Percentiles rank a stretch among this genome's conserved stretches.
Evolutionary conservation across 2,113 vertebrate species (phyloP).

Genomic region (Notarius lentiginosus): DNA sequence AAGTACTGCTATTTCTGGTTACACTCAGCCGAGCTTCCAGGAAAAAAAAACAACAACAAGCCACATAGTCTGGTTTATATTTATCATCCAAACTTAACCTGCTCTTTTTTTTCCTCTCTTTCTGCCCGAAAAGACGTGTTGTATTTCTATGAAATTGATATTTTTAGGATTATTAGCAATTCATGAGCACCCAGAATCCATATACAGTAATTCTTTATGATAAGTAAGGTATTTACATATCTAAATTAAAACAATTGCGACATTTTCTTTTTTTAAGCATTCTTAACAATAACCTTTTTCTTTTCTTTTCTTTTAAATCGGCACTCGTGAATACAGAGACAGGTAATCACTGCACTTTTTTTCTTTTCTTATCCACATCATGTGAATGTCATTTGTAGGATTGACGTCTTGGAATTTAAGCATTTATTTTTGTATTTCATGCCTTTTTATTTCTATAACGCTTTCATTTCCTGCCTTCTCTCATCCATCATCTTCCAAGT

Average conservation of each 20-base stretch:
- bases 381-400: conserved; percentile 36
- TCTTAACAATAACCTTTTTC: conserved; percentile 47
- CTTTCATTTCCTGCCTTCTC: conserved; percentile 2
- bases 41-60: neutral
- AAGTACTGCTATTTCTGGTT: conserved; percentile 41
- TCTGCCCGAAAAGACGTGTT: neutral
- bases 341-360: conserved; percentile 57
- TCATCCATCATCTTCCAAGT: neutral
- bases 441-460: neutral
- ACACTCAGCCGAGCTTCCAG: conserved; percentile 17
- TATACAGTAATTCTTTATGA: neutral
- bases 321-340: conserved; percentile 60
- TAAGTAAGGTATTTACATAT: neutral
- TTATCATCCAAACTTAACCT: conserved; percentile 33
- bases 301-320: conserved; percentile 27
- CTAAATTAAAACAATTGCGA: neutral
- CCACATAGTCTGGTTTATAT: conserved; percentile 11
- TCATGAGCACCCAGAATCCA: neutral
- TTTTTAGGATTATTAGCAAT: conserved; percentile 5
- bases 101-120: conserved; percentile 18
- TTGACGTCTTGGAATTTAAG: neutral
- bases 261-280: neutral
- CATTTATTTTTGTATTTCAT: conserved; percentile 9
- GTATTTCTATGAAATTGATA: neutral
- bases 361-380: conserved; percentile 30